phyloP scores from a whole-genome alignment of 2,888 invertebrate genomes.

The Tryphoninae sp. region DNA sequence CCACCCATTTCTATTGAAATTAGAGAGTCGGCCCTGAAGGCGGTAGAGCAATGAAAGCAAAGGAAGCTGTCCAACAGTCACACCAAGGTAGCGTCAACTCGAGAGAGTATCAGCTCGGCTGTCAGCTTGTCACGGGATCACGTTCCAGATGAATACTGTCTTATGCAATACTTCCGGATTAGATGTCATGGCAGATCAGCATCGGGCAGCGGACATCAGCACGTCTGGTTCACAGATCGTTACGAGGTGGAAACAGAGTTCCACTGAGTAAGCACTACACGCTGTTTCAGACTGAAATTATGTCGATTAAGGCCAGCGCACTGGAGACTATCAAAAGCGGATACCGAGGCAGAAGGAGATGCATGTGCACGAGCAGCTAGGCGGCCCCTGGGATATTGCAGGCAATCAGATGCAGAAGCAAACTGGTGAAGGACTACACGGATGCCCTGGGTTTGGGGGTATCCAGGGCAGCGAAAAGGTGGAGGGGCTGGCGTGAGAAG shows the following conservation, averaged over 20 bases:
- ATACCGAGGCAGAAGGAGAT: too few relatives aligned
- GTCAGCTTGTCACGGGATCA: neutral
- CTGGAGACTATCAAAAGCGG: too few relatives aligned
- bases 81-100: neutral
- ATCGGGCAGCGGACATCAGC: conserved; percentile 17
- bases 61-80: conserved; percentile 2
- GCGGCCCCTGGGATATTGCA: conserved; percentile 3
- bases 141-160: neutral
- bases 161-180: neutral
- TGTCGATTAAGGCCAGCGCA: too few relatives aligned
- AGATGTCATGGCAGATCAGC: neutral
- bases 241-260: neutral
- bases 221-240: conserved; percentile 22
- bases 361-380: conserved; percentile 9
- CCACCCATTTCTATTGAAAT: conserved; percentile 41
- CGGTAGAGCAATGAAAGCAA: neutral
- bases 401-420: neutral
- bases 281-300: too few relatives aligned
- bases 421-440: conserved; percentile 26
- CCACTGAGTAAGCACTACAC: too few relatives aligned
- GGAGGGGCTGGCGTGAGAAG: conserved; percentile 23
- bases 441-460: neutral
- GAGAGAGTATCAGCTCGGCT: neutral
- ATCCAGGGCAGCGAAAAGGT: conserved; percentile 34
- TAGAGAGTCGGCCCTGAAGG: conserved; percentile 35